Percentiles rank a stretch among this genome's conserved stretches.
phyloP scores from a whole-genome alignment of 2,888 invertebrate genomes.

The Glyphotaelius pellucidus region DNA sequence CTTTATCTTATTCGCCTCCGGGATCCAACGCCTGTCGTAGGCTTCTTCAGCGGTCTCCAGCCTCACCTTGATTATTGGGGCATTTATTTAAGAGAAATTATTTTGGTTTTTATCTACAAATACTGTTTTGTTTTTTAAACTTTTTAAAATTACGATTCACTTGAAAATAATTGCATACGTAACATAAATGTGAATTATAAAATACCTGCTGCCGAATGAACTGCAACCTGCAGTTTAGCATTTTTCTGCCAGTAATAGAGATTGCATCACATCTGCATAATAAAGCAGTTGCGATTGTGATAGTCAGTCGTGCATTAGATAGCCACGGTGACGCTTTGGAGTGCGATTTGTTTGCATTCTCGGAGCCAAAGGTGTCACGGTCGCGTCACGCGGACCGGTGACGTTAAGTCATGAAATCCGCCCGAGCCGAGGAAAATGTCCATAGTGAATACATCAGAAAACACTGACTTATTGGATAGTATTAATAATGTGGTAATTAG shows the following conservation, averaged over 20 bases:
- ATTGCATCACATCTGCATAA: neutral
- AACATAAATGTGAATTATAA: neutral
- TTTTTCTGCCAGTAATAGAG: conserved; percentile 14
- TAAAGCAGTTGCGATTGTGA: neutral
- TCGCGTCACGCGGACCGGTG: neutral
- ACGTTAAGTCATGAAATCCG: conserved; percentile 12
- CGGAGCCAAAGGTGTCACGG: conserved; percentile 41
- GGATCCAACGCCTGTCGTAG: too few relatives aligned
- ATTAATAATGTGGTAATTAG: neutral
- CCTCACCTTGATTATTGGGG: too few relatives aligned
- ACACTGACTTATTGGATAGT: conserved; percentile 15
- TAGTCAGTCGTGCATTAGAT: conserved; percentile 18
- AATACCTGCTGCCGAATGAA: neutral
- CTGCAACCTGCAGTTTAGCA: neutral
- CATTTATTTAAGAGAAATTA: too few relatives aligned
- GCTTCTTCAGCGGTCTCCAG: too few relatives aligned
- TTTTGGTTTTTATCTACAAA: too few relatives aligned
- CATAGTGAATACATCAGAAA: conserved; percentile 28
- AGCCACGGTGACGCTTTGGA: conserved; percentile 20
- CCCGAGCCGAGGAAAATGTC: conserved; percentile 11
- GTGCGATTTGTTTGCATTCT: conserved; percentile 32
- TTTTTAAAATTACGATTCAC: too few relatives aligned
- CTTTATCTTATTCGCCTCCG: too few relatives aligned
- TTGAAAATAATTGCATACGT: too few relatives aligned
- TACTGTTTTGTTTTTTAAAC: too few relatives aligned